phyloP scores from a whole-genome alignment of 2,113 vertebrate species.

The Cricetomys ansorgei region DNA sequence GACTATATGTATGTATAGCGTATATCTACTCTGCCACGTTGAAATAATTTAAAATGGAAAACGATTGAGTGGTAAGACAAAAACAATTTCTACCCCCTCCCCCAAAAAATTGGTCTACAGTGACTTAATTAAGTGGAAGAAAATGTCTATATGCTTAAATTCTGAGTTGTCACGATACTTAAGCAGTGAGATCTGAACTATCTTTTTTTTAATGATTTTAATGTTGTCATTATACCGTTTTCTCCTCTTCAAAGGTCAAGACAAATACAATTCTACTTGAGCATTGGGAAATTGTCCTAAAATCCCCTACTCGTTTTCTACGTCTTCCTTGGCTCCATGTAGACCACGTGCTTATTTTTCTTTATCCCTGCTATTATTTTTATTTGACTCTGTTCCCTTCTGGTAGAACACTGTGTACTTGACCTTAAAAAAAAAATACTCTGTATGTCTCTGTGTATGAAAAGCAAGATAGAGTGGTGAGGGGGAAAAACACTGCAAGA shows the following conservation, averaged over 20 bases:
- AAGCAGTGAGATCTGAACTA: not conserved
- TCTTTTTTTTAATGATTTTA: slow-evolving; percentile 59
- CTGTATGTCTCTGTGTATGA: not conserved
- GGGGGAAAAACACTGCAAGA: slow-evolving; percentile 66
- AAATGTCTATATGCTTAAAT: slow-evolving; percentile 27
- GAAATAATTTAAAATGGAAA: slow-evolving; percentile 54
- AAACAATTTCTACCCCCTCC: not conserved
- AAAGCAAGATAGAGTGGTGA: not conserved
- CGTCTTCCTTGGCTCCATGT: slow-evolving; percentile 54
- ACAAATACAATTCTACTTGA: slow-evolving; percentile 52
- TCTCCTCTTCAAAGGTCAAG: slow-evolving; percentile 61
- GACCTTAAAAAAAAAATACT: slow-evolving; percentile 35
- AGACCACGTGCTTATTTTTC: slow-evolving; percentile 70
- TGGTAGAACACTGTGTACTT: slow-evolving; percentile 69
- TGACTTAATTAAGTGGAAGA: slow-evolving; percentile 35
- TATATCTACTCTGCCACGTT: not conserved
- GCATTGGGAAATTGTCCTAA: slow-evolving; percentile 32
- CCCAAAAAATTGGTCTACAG: not conserved
- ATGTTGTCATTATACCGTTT: slow-evolving; percentile 24
- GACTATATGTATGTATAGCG: too few species aligned
- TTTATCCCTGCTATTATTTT: slow-evolving; percentile 71
- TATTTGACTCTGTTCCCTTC: slow-evolving; percentile 65
- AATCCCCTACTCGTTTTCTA: slow-evolving; percentile 41
- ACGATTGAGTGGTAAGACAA: not conserved
- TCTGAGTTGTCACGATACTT: not conserved